Percentiles rank a stretch among this genome's conserved stretches.
These are phyloP conservation scores for Montipora capitata DNA, from an alignment of 92 coral and sea anemone species.

Conservation along the genomic window DNA sequence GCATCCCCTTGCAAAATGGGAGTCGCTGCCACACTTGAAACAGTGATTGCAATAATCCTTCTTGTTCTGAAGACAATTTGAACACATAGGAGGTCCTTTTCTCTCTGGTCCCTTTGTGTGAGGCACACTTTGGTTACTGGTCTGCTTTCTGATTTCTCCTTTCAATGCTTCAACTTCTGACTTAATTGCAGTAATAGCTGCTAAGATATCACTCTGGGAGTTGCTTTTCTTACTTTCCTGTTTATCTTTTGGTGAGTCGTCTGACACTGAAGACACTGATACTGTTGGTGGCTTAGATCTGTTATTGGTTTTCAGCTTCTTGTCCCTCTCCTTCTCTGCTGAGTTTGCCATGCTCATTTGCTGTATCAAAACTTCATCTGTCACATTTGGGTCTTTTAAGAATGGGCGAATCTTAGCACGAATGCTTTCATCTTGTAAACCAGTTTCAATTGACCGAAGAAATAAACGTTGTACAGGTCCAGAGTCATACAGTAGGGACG, in stretches of 20 bases:
- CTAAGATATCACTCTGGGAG: constrained; percentile 53
- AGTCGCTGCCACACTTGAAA: constrained; percentile 70
- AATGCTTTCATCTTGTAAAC: constrained; percentile 71
- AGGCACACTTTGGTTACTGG: not conserved
- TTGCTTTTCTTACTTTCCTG: not conserved
- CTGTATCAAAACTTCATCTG: constrained; percentile 54
- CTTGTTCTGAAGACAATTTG: constrained; percentile 17
- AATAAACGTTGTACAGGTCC: constrained; percentile 61
- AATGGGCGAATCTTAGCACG: constrained; percentile 68
- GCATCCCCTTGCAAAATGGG: constrained; percentile 64
- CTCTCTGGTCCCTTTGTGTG: no score
- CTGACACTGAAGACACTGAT: constrained; percentile 41
- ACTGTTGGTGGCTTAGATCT: constrained; percentile 45
- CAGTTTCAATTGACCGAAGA: constrained; percentile 76
- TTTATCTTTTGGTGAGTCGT: constrained; percentile 4
- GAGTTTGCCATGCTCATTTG: constrained; percentile 69
- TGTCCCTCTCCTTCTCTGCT: constrained; percentile 79
- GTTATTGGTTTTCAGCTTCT: constrained; percentile 50
- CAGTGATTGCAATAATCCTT: constrained; percentile 56
- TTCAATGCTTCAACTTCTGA: constrained; percentile 60
- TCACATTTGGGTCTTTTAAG: constrained; percentile 60
- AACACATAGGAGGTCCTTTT: constrained; percentile 21
- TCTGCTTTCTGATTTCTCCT: constrained; percentile 45
- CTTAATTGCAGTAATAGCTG: constrained; percentile 51
- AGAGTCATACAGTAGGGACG: constrained; percentile 49